A percentile compares a stretch with the other conserved stretches of the same genome.
phyloP scores from a whole-genome alignment of 2,888 invertebrate genomes.

The Drosophila borborema region DNA sequence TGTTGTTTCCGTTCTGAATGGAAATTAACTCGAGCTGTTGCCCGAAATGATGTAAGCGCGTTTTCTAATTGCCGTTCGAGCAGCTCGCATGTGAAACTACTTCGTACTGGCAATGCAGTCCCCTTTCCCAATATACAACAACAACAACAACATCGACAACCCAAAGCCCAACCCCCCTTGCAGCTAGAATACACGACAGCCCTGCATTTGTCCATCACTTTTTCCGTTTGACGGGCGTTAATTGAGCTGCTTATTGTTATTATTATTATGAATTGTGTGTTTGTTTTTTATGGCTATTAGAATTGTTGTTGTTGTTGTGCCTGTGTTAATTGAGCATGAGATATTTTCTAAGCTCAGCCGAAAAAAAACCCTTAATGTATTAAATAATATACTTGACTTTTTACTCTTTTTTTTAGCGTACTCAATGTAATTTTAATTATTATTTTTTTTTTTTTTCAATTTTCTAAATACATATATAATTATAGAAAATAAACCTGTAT shows the following conservation, averaged over 20 bases:
- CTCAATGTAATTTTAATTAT: background rate
- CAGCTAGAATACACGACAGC: background rate
- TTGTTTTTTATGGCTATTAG: constrained; percentile 3
- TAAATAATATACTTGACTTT: background rate
- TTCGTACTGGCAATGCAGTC: constrained; percentile 62
- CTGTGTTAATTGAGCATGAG: constrained; percentile 60
- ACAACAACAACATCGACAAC: background rate
- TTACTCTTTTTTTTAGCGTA: background rate
- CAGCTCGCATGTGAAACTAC: constrained; percentile 68
- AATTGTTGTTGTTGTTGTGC: constrained; percentile 16
- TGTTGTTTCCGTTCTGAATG: constrained; percentile 59
- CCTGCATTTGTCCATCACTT: constrained; percentile 4
- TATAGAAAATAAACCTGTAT: background rate
- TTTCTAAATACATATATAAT: background rate
- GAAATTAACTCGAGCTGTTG: constrained; percentile 62
- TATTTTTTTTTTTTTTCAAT: background rate
- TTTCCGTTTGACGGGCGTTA: constrained; percentile 66
- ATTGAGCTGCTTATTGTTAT: constrained; percentile 73
- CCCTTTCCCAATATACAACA: background rate
- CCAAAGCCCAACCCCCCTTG: background rate
- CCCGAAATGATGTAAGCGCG: constrained; percentile 70
- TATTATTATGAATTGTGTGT: constrained; percentile 32
- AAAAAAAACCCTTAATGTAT: background rate
- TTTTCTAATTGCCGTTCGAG: constrained; percentile 65
- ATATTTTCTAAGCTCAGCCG: constrained; percentile 12